Conservation (phyloP, 1,140 invertebrate species). For the Sminthurides bifidus region DNA sequence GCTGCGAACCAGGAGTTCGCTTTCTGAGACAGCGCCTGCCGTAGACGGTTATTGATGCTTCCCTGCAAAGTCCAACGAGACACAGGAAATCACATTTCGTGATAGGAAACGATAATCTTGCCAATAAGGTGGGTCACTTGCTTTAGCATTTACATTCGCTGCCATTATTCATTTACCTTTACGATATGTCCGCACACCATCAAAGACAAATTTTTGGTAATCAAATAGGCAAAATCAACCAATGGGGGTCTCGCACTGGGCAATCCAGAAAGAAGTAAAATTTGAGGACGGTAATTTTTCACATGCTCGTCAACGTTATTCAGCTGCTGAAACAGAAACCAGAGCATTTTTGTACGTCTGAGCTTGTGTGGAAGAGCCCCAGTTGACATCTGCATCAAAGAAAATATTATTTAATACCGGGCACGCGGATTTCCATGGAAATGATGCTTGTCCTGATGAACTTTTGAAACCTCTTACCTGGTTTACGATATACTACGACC, state of each 20-base stretch:
- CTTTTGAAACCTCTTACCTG: slow-evolving; percentile 37
- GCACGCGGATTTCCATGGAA: not conserved
- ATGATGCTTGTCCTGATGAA: not conserved
- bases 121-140: not conserved
- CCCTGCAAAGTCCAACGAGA: slow-evolving; percentile 29
- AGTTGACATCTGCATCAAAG: slow-evolving; percentile 45
- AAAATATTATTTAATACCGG: not conserved
- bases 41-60: slow-evolving; percentile 34
- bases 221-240: slow-evolving; percentile 44
- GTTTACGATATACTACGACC: slow-evolving; percentile 44
- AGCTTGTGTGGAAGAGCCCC: slow-evolving; percentile 52
- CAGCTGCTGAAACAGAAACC: slow-evolving; percentile 41
- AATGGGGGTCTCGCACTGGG: slow-evolving; percentile 42
- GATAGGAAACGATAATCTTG: not conserved
- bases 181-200: slow-evolving; percentile 43
- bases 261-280: slow-evolving; percentile 44
- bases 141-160: too few species aligned
- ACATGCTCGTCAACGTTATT: slow-evolving; percentile 46
- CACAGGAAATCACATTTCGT: not conserved
- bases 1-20: slow-evolving; percentile 40
- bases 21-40: slow-evolving; percentile 40
- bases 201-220: slow-evolving; percentile 45
- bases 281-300: slow-evolving; percentile 52
- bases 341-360: slow-evolving; percentile 47
- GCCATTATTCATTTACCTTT: slow-evolving; percentile 29